Percentiles rank a stretch among this genome's conserved stretches.
phyloP scores from a whole-genome alignment of 1,140 invertebrate genomes.

The Pogonomyrmex barbatus region DNA sequence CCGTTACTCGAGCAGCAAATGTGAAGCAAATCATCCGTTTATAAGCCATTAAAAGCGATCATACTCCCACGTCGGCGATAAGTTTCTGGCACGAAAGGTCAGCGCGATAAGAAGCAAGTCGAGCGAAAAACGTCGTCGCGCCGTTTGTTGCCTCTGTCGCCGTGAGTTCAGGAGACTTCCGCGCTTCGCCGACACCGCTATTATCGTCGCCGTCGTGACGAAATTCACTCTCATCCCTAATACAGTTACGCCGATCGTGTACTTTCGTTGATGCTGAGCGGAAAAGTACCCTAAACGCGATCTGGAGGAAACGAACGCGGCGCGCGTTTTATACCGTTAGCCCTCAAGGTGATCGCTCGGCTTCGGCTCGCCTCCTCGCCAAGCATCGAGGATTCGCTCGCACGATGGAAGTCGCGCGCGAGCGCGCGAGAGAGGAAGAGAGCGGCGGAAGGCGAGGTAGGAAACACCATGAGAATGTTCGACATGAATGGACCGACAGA shows the following conservation, averaged over 20 bases:
- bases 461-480: conserved; percentile 74
- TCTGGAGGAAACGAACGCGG: conserved; percentile 74
- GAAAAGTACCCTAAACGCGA: conserved; percentile 79
- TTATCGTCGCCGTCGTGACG: conserved; percentile 57
- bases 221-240: conserved; percentile 79
- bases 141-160: background rate
- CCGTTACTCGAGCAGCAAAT: conserved; percentile 42
- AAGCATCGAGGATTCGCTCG: conserved; percentile 36
- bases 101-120: conserved; percentile 36
- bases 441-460: conserved; percentile 48
- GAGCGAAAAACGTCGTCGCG: background rate
- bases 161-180: conserved; percentile 24
- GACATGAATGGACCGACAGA: conserved; percentile 75
- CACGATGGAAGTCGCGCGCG: background rate
- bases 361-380: conserved; percentile 61
- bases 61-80: conserved; percentile 48
- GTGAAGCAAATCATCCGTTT: conserved; percentile 40
- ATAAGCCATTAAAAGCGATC: conserved; percentile 29
- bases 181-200: background rate
- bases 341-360: conserved; percentile 70
- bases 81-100: conserved; percentile 61
- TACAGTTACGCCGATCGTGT: conserved; percentile 66
- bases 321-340: conserved; percentile 78
- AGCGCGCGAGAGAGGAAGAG: conserved; percentile 27
- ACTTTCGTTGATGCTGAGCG: conserved; percentile 74